Evolutionary conservation across 2,888 invertebrate genomes (phyloP).

Genomic region (Drosophila yooni): DNA sequence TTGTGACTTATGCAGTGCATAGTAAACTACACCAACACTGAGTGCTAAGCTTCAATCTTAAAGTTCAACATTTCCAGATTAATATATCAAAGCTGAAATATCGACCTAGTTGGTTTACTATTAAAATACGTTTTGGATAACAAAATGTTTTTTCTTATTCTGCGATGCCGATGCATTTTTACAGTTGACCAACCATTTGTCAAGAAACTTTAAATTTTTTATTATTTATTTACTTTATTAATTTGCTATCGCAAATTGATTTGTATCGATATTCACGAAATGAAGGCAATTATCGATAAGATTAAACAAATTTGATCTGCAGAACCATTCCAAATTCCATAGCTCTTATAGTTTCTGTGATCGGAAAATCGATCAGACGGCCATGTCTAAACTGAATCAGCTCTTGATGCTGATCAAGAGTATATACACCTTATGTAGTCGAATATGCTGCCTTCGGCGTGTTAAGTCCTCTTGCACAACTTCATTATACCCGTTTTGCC

Average conservation of each 20-base stretch:
- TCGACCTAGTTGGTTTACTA: not conserved
- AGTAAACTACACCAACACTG: not conserved
- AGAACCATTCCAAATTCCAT: not conserved
- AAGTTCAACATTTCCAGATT: not conserved
- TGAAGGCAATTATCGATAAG: not conserved
- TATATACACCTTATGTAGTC: not conserved
- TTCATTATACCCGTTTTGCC: not conserved
- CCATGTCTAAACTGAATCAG: too few relatives aligned
- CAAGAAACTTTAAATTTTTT: not conserved
- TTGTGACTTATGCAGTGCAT: conserved; percentile 25
- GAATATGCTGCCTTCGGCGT: not conserved
- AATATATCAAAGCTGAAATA: not conserved
- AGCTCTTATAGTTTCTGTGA: not conserved
- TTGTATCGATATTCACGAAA: not conserved
- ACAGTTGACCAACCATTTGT: not conserved
- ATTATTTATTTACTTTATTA: too few relatives aligned
- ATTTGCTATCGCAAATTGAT: not conserved
- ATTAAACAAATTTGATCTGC: not conserved
- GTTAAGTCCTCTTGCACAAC: not conserved
- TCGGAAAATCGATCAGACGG: not conserved
- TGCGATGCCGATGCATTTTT: not conserved
- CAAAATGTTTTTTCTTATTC: not conserved
- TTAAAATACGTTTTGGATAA: not conserved
- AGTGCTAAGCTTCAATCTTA: not conserved
- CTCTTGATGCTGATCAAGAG: not conserved